phyloP scores from a whole-genome alignment of 2,113 vertebrate genomes.

The Malurus cyaneus region DNA sequence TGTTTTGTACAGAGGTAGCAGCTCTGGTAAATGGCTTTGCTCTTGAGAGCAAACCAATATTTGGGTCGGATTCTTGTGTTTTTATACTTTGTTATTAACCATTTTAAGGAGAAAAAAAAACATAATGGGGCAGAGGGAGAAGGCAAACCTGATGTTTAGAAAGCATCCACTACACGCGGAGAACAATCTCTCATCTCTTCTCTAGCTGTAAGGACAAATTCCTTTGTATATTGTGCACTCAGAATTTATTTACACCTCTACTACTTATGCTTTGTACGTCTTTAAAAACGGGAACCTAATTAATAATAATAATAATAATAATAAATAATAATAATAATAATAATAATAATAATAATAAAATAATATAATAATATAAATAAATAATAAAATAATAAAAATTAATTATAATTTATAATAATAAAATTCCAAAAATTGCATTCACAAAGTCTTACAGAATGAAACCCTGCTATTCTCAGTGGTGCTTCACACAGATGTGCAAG shows the following conservation, averaged over 20 bases:
- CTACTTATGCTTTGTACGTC: neutral
- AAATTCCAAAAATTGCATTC: neutral
- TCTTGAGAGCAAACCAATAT: neutral
- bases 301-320: neutral
- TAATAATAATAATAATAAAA: neutral
- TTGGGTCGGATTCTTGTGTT: neutral
- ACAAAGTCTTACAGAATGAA: neutral
- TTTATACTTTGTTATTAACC: neutral
- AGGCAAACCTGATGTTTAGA: neutral
- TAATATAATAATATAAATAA: neutral
- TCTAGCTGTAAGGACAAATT: neutral
- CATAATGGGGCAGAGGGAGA: neutral
- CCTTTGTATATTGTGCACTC: neutral
- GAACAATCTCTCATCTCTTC: neutral
- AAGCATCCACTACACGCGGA: neutral
- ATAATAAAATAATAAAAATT: too few species aligned
- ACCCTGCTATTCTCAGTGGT: neutral
- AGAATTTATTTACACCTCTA: neutral
- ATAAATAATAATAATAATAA: neutral
- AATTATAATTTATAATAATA: neutral
- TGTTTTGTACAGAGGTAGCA: neutral
- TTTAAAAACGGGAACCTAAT: neutral
- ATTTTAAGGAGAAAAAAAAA: neutral
- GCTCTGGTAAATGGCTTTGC: neutral
- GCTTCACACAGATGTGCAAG: neutral